These are phyloP conservation scores for Halictus ligatus DNA, from an alignment of 2,888 invertebrate genomes.

Conservation along the genomic window DNA sequence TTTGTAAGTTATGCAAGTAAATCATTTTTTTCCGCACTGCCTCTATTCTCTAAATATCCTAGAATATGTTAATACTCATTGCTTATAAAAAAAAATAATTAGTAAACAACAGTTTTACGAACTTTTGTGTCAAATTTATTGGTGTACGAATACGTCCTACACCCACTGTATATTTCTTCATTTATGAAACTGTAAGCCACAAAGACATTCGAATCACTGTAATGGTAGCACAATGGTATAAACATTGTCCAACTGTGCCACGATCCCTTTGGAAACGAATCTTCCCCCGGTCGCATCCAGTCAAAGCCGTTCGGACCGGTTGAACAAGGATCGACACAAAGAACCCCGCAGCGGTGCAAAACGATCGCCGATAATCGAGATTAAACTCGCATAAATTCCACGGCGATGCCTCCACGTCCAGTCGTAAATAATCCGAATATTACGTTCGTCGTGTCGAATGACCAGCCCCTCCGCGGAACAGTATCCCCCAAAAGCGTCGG, in stretches of 20 bases:
- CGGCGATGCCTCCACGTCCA: not conserved
- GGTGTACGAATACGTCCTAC: no score
- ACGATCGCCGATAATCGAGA: constrained; percentile 39
- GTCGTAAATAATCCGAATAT: constrained; percentile 64
- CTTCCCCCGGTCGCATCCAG: not conserved
- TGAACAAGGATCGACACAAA: not conserved
- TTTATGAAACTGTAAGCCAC: no score
- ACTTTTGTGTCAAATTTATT: no score
- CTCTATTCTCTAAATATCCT: no score
- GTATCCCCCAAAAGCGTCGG: constrained; percentile 24
- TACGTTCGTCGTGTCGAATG: constrained; percentile 43
- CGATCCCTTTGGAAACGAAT: not conserved
- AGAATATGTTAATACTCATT: no score
- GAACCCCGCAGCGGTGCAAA: not conserved
- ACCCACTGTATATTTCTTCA: no score
- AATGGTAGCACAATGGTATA: not conserved
- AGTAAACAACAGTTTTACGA: no score
- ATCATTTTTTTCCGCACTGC: no score
- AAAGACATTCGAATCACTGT: no score
- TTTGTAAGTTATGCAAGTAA: no score
- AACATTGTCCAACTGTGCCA: not conserved
- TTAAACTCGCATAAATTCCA: constrained; percentile 49
- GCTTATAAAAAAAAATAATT: no score
- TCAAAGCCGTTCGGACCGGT: not conserved
- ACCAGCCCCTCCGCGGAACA: constrained; percentile 20